Conservation (phyloP, 2,888 invertebrate species). For the Mylabris sibirica region DNA sequence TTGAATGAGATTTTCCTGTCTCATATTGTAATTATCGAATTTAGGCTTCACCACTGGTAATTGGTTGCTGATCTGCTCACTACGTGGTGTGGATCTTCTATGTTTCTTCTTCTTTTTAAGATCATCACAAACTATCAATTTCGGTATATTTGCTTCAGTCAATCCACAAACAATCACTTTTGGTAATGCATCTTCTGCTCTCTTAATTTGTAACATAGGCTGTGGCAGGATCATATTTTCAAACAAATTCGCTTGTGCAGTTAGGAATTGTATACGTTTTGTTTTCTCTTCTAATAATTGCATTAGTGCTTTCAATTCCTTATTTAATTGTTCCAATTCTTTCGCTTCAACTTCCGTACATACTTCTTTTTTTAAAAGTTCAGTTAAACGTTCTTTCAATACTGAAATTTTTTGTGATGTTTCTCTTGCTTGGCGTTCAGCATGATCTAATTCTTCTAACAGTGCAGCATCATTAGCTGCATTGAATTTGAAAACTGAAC, state of each 20-base stretch:
- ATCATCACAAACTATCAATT: constrained; percentile 65
- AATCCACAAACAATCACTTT: constrained; percentile 66
- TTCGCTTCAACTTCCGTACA: constrained; percentile 67
- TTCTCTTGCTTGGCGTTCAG: constrained; percentile 62
- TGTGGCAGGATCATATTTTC: constrained; percentile 54
- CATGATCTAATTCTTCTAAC: constrained; percentile 61
- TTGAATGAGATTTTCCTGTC: constrained; percentile 65
- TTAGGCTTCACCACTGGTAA: constrained; percentile 51
- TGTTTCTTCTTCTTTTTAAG: constrained; percentile 46
- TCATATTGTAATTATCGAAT: constrained; percentile 70
- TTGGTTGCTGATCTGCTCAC: too few relatives aligned
- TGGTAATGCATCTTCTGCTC: constrained; percentile 59
- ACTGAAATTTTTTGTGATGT: constrained; percentile 61
- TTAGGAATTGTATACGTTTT: constrained; percentile 65
- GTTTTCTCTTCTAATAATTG: constrained; percentile 70
- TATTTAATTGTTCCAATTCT: constrained; percentile 67
- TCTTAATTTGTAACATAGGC: constrained; percentile 40
- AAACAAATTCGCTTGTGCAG: constrained; percentile 60
- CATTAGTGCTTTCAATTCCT: constrained; percentile 67
- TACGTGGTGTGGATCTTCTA: background rate
- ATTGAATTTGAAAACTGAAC: constrained; percentile 46
- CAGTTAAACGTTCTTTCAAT: constrained; percentile 57
- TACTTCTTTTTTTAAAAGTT: constrained; percentile 65
- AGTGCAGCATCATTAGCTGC: constrained; percentile 52
- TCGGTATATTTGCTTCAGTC: constrained; percentile 64